phyloP scores from a whole-genome alignment of 2,888 invertebrate species.

The Arenicola marina region DNA sequence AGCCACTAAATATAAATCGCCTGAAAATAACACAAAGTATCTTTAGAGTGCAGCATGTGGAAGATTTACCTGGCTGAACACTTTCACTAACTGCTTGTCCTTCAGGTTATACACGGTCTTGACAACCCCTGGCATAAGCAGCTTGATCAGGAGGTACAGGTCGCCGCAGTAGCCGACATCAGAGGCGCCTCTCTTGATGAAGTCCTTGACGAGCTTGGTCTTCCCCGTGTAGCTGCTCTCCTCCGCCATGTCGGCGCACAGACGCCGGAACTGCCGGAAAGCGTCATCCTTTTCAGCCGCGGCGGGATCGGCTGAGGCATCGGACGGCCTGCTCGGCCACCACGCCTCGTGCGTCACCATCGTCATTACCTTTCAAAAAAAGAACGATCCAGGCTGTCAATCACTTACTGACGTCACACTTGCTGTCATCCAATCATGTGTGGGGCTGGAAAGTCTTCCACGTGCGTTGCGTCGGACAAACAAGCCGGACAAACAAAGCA shows the following conservation, averaged over 20 bases:
- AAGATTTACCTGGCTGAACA: slow-evolving; percentile 73
- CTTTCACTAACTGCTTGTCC: slow-evolving; percentile 86
- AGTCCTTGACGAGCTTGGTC: slow-evolving; percentile 66
- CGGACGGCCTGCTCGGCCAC: not conserved
- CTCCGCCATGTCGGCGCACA: slow-evolving; percentile 79
- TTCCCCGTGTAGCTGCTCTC: slow-evolving; percentile 82
- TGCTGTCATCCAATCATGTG: too few relatives aligned
- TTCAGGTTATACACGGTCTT: slow-evolving; percentile 90
- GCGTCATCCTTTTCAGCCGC: slow-evolving; percentile 55
- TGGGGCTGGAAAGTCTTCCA: too few relatives aligned
- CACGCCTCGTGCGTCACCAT: not conserved
- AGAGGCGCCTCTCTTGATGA: slow-evolving; percentile 47
- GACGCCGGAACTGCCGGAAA: slow-evolving; percentile 75
- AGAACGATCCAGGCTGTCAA: too few relatives aligned
- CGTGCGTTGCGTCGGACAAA: too few relatives aligned
- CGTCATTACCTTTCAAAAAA: too few relatives aligned
- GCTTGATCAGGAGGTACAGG: slow-evolving; percentile 77
- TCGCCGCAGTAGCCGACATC: slow-evolving; percentile 74
- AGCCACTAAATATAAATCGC: too few relatives aligned
- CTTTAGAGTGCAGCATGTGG: not conserved
- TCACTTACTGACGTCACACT: not conserved
- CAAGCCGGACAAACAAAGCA: too few relatives aligned
- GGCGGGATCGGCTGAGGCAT: slow-evolving; percentile 2
- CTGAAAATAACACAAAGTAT: too few relatives aligned
- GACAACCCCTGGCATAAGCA: slow-evolving; percentile 80